These are phyloP conservation scores for Rhamphomyia laevipes DNA, from an alignment of 2,888 invertebrate genomes.

Conservation along the genomic window DNA sequence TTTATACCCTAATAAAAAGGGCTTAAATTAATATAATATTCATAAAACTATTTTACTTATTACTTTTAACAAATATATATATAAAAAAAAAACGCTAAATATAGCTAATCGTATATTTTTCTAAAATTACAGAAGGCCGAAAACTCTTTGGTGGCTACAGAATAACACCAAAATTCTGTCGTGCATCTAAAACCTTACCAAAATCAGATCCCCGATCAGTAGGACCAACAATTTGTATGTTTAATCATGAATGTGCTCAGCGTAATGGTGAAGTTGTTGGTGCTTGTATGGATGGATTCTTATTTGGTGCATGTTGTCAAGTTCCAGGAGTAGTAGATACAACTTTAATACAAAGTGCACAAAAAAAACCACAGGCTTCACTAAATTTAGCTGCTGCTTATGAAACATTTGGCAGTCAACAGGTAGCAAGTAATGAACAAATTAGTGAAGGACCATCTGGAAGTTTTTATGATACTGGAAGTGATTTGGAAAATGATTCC, in stretches of 20 bases:
- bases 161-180: constrained; percentile 72
- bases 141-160: constrained; percentile 77
- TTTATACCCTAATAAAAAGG: too few species aligned
- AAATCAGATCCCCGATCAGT: constrained; percentile 43
- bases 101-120: too few species aligned
- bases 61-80: too few species aligned
- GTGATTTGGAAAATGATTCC: constrained; percentile 24
- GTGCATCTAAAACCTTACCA: constrained; percentile 52
- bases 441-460: constrained; percentile 2
- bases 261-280: constrained; percentile 74
- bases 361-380: constrained; percentile 25
- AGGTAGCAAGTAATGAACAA: constrained; percentile 1
- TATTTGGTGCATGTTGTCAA: constrained; percentile 80
- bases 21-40: too few species aligned
- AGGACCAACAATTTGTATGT: constrained; percentile 80
- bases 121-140: constrained; percentile 43
- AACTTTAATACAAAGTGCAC: constrained; percentile 31
- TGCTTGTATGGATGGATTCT: constrained; percentile 74
- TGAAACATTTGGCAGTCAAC: constrained; percentile 20
- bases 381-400: constrained; percentile 23
- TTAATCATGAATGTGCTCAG: constrained; percentile 78
- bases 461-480: constrained; percentile 14
- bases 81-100: too few species aligned
- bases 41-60: too few species aligned
- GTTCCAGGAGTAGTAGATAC: constrained; percentile 44